Base-by-base conservation (phyloP, 2,888 invertebrate genomes). In the Agriopis marginaria region DNA sequence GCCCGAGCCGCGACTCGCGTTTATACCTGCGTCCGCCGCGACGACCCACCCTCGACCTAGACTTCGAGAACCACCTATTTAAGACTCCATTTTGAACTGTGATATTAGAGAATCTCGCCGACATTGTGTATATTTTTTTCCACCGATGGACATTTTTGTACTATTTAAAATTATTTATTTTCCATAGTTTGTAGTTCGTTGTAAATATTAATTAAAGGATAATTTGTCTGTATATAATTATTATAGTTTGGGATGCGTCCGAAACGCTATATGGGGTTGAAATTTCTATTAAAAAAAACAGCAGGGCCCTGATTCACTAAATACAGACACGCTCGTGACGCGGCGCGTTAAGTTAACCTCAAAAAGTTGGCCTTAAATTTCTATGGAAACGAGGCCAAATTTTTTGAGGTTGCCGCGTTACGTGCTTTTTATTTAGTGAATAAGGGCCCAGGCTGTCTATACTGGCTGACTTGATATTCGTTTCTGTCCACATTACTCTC, bases 61-160 rank as follows among this genome's bases (percentile, higher is more conserved):
- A 86, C 76, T 79, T 88, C 72, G 87, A 89, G 63, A 82, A 82
- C 75, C 89, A 90, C 82, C 76, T 87, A 74, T 89, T 90, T 81
- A 93, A 92, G 86, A 93, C 93, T 87, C 87, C 90, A 78, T 90
- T 94, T 79, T 93, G 80, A 92, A 85, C 93, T 94, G 93, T 88
- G 88, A 92, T 93, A 93, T 90, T 91, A 89, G 87, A 78, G 74
- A 75, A 74, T 75, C 77, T 77, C 73, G 54, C 49, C 61, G 51
- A 68, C 44, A 11, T 70, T 71, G 66, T 84, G 81, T 86, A 84
- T 75, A 82, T 84, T 82, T 85, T 32, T 71, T 82, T 90, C 91
- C 92, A 92, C 92, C 92, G 92, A 91, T 76, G 75, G 80, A 79
- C 80, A 74, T 77, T 76, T 75, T 77, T 79, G 76, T 78, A 82